Conservation (phyloP, 2,888 invertebrate genomes). For the Pachymerium ferrugineum region DNA sequence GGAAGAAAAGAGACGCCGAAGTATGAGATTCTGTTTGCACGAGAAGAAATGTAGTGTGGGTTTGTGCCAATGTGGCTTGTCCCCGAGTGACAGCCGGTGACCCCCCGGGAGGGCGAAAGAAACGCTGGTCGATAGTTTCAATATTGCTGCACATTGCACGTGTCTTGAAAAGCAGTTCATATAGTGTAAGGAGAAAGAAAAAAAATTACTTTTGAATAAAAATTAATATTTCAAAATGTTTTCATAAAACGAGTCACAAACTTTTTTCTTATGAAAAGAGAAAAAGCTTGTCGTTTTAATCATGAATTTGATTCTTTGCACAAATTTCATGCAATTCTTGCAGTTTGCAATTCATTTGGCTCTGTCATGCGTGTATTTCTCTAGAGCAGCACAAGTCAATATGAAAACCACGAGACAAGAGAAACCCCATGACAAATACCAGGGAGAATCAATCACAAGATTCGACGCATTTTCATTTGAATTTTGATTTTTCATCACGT, state of each 20-base stretch:
- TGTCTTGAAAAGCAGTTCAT: neutral
- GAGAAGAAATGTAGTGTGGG: constrained; percentile 17
- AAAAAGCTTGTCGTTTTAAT: constrained; percentile 11
- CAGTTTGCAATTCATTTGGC: neutral
- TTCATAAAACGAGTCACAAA: neutral
- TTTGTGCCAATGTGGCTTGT: constrained; percentile 17
- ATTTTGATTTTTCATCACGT: neutral
- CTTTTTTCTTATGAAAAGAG: too few relatives aligned
- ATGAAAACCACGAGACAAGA: constrained; percentile 4
- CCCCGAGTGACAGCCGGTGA: constrained; percentile 2
- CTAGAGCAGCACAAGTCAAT: neutral
- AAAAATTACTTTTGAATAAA: neutral
- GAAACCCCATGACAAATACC: neutral
- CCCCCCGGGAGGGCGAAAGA: constrained; percentile 1
- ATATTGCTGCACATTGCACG: constrained; percentile 14
- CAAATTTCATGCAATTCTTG: neutral
- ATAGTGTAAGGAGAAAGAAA: neutral
- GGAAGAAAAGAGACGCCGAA: neutral
- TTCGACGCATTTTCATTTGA: constrained; percentile 1
- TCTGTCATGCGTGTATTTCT: neutral
- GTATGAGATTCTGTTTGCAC: constrained; percentile 18
- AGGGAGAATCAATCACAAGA: neutral
- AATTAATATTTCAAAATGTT: neutral
- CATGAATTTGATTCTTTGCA: neutral
- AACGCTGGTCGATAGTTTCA: constrained; percentile 14